These are phyloP conservation scores for Balanococcus diminutus DNA, from an alignment of 2,888 invertebrate genomes.

Conservation along the genomic window DNA sequence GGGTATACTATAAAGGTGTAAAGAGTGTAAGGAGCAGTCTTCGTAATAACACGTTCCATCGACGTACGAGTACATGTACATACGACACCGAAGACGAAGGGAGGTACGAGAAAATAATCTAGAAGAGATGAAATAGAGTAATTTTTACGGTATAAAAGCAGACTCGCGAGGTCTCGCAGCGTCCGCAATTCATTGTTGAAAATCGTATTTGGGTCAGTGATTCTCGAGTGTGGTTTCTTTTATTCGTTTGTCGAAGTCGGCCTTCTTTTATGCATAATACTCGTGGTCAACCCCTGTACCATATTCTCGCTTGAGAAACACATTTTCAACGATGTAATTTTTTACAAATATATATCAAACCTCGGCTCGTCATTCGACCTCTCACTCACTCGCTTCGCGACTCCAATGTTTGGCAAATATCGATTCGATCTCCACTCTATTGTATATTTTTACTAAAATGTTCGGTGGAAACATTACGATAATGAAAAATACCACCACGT, in stretches of 20 bases:
- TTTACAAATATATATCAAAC: not conserved
- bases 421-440: not conserved
- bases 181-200: conserved; percentile 1
- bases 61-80: too few species aligned
- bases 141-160: conserved; percentile 1
- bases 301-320: too few species aligned
- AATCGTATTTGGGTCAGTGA: conserved; percentile 20
- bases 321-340: not conserved
- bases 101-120: not conserved
- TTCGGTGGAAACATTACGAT: not conserved
- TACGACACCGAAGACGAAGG: too few species aligned
- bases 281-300: not conserved
- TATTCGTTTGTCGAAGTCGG: conserved; percentile 6
- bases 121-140: not conserved
- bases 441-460: not conserved
- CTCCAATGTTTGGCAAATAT: not conserved
- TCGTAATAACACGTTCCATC: too few species aligned
- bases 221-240: conserved; percentile 11
- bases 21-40: too few species aligned
- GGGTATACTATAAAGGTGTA: too few species aligned
- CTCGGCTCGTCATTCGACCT: not conserved
- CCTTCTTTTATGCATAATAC: not conserved
- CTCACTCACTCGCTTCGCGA: not conserved
- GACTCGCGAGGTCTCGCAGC: not conserved
- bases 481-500: too few species aligned